Evolutionary conservation across 2,797 vertebrate species (phyloP), one percentile per base, ranked within the genome.

Genomic region (Sebastiscus albofasciatus): DNA sequence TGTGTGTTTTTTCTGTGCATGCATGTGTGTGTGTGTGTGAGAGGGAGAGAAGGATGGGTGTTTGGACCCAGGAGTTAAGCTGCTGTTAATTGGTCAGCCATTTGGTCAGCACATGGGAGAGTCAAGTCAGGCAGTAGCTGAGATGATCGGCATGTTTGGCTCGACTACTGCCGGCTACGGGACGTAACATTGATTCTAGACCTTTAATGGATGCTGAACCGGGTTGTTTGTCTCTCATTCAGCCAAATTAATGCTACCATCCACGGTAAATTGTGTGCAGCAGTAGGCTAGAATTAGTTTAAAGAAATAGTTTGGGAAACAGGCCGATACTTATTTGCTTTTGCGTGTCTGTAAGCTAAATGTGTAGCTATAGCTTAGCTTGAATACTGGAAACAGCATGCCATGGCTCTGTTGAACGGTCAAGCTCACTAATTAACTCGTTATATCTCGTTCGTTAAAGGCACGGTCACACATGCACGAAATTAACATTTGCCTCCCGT

Each of bases 71-170:
- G 64, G 77, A 91, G 90, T 90, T 92, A 91, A 91, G 92, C 92
- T 91, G 92, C 66, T 83, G 94, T 95, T 95, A 96, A 96, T 96
- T 91, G 85, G 92, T 96, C 85, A 96, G 84, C 95, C 90, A 96
- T 96, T 95, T 77, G 83, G 88, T 46, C 42, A 86, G 85, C 92
- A 86, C 92, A 89, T 82, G 87, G 87, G 85, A 93, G 92, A 89
- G 67, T 85, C 64, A 10, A 81, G 76, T 75, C 79, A 86, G 75
- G 85, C 78, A 78, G 88, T 69, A 83, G 75, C 85, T 90, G 88
- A 93, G 83, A 75, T 87, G 83, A 90, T 86, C 31, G 52, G 83
- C 67, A 87, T 90, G 87, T 71, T 83, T 46, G 55, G 59, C 55
- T 71, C 36, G 6, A 77, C 42, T 75, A 26, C 72, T 76, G 66